Evolutionary conservation across 2,888 invertebrate species (phyloP).

Genomic region (Caenorhabditis angaria): DNA sequence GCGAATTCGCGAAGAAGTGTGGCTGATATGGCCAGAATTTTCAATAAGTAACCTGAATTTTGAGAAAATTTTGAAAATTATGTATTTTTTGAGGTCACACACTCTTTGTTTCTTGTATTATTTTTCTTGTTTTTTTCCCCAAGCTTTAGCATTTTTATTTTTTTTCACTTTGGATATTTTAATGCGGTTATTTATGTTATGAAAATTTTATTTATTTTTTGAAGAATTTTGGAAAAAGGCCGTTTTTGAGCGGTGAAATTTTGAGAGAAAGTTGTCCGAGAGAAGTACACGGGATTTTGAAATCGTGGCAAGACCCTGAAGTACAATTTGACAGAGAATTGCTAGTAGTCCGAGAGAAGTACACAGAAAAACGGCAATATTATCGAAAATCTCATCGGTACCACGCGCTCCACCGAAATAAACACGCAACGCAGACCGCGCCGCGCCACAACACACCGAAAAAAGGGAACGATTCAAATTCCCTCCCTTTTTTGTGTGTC

Average conservation of each 20-base stretch:
- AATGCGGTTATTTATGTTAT: neutral
- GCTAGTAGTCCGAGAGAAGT: too few relatives aligned
- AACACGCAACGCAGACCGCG: too few relatives aligned
- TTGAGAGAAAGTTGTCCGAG: neutral
- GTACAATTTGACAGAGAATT: too few relatives aligned
- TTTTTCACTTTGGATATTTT: neutral
- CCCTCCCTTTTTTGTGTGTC: too few relatives aligned
- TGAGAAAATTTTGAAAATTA: neutral
- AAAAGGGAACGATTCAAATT: too few relatives aligned
- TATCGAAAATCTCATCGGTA: too few relatives aligned
- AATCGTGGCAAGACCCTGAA: too few relatives aligned
- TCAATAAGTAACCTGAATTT: slow-evolving; percentile 29
- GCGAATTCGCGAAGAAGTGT: slow-evolving; percentile 56
- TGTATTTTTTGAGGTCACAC: too few relatives aligned
- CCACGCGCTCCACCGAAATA: too few relatives aligned
- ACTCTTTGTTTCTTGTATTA: neutral
- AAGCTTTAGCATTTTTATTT: neutral
- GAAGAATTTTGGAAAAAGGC: neutral
- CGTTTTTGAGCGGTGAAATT: neutral
- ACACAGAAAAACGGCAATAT: too few relatives aligned
- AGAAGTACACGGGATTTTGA: too few relatives aligned
- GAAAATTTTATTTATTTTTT: neutral
- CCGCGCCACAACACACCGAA: too few relatives aligned
- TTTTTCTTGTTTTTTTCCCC: neutral
- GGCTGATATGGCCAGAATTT: slow-evolving; percentile 62